Evolutionary conservation across 2,888 invertebrate species (phyloP), one percentile per base, ranked within the genome.

Genomic region (Dryadula phaetusa): DNA sequence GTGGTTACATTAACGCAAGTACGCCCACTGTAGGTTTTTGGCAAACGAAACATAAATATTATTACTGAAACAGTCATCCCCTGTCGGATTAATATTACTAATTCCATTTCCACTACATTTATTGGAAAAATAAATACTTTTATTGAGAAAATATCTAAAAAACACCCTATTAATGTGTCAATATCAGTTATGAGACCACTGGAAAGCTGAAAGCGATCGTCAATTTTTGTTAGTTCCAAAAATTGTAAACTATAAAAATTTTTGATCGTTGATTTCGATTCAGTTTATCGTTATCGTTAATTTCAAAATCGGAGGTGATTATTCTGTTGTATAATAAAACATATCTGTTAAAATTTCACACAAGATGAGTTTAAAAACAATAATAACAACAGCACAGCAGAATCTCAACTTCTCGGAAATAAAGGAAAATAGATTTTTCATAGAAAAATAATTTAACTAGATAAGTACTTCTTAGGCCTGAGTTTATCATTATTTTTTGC

Each of bases 11-110:
- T 58, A 58, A n/a, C 47, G 8, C 44, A 61, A 34, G n/a, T 32
- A 60, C 72, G 72, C 70, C 72, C 67, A 72, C 72, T 44, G 18
- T 54, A 64, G 40, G 62, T 64, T 66, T 73, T 87, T 88, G 87
- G 86, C 87, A 82, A 70, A 80, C 83, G 81, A 85, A 83, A 84
- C 81, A 86, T 88, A 88, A 89, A 90, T 88, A 88, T 86, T 79
- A 71, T 72, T 81, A 76, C 74, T 76, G 78, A 80, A 78, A 81
- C 79, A 79, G 76, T 83, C 83, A 82, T 82, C 80, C 81, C 81
- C 79, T 84, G 81, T 79, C 79, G 76, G 77, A 81, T 81, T 79
- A 77, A 79, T 80, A 79, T 80, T 78, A 72, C 72, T 75, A 75
- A 75, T 79, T 73, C 70, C 62, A 63, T 68, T 70, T 65, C 60